Conservation (phyloP, 2,888 invertebrate genomes). For the Eurytoma adleriae region DNA sequence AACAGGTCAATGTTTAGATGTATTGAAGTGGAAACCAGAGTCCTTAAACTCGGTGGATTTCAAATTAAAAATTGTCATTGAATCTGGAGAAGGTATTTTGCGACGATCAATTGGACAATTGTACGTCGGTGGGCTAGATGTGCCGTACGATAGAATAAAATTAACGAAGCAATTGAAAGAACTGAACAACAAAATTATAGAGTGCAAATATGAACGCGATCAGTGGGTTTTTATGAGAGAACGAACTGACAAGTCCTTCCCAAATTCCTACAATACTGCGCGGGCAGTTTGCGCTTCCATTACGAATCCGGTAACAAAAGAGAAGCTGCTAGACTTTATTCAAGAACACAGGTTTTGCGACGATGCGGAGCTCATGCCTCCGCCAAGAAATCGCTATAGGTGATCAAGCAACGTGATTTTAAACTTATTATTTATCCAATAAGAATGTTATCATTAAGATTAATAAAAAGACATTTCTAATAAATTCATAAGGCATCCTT, state of each 20-base stretch:
- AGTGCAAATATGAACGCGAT: conserved; percentile 90
- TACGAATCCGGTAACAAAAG: conserved; percentile 89
- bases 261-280: conserved; percentile 93
- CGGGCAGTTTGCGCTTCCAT: conserved; percentile 91
- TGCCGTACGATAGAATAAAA: conserved; percentile 85
- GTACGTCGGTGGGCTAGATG: conserved; percentile 85
- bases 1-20: conserved; percentile 88
- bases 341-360: conserved; percentile 81
- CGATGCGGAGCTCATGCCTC: conserved; percentile 85
- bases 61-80: conserved; percentile 86
- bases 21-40: conserved; percentile 98
- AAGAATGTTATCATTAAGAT: conserved; percentile 42
- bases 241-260: conserved; percentile 96
- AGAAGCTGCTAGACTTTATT: conserved; percentile 86
- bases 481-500: not conserved
- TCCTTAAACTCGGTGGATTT: conserved; percentile 98
- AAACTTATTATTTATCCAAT: conserved; percentile 24
- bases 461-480: conserved; percentile 54
- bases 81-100: conserved; percentile 84
- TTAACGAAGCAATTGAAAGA: conserved; percentile 86
- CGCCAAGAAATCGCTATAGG: conserved; percentile 79
- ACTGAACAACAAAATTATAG: conserved; percentile 95
- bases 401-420: conserved; percentile 64
- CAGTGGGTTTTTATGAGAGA: conserved; percentile 97
- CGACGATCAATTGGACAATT: conserved; percentile 84